These are phyloP conservation scores for Deilephila elpenor DNA, from an alignment of 2,888 invertebrate genomes.

Conservation along the genomic window DNA sequence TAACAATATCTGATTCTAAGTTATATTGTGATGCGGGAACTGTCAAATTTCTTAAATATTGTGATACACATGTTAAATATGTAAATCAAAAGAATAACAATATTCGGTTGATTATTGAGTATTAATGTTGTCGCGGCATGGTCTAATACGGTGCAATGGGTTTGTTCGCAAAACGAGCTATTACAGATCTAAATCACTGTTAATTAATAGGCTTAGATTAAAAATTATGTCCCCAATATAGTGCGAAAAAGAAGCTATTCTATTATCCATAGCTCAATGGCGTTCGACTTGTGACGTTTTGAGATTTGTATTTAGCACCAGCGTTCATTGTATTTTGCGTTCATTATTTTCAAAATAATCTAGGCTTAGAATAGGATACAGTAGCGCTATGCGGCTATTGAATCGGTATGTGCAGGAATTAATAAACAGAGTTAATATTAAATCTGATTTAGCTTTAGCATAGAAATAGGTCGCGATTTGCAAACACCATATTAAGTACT, in stretches of 20 bases:
- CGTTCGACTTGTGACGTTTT: background rate
- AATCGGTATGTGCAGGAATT: background rate
- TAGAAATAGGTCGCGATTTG: constrained; percentile 29
- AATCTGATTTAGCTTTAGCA: constrained; percentile 20
- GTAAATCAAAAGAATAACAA: too few species aligned
- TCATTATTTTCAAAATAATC: constrained; percentile 2
- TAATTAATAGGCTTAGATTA: too few species aligned
- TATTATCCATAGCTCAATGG: background rate
- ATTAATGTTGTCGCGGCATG: too few species aligned
- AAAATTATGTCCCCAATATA: background rate
- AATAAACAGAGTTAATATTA: constrained; percentile 26
- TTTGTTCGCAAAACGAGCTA: too few species aligned
- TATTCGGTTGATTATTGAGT: too few species aligned
- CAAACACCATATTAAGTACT: constrained; percentile 9
- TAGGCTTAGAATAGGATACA: background rate
- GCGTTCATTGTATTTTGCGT: background rate
- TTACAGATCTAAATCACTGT: too few species aligned
- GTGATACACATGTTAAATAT: too few species aligned
- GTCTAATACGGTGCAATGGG: too few species aligned
- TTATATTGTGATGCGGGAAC: too few species aligned
- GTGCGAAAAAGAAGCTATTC: too few species aligned
- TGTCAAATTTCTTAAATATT: too few species aligned
- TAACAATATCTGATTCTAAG: too few species aligned
- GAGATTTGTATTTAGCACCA: background rate
- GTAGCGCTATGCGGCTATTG: background rate